A percentile compares a stretch with the other conserved stretches of the same genome.
These are phyloP conservation scores for Coryphaenoides rupestris DNA, from an alignment of 2,113 vertebrate genomes.

Conservation along the genomic window DNA sequence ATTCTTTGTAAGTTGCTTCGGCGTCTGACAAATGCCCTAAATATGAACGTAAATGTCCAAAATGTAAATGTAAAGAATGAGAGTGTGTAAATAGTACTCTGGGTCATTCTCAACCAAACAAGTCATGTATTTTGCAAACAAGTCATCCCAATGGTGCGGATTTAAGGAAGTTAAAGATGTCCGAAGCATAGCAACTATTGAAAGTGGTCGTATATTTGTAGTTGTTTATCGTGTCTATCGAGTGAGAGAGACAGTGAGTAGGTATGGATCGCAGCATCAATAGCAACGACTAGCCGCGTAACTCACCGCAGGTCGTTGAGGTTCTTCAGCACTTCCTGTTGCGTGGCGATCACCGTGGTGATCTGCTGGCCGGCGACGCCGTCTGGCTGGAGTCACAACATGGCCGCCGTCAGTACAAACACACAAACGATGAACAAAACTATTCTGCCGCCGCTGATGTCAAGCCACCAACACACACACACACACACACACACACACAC, in stretches of 20 bases:
- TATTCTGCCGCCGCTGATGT: no score
- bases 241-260: background rate
- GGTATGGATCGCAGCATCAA: conserved; percentile 6
- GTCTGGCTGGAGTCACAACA: conserved; percentile 59
- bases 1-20: no score
- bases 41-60: no score
- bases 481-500: no score
- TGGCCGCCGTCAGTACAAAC: background rate
- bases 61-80: no score
- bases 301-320: conserved; percentile 87
- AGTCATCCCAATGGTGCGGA: background rate
- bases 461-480: no score
- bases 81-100: no score
- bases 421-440: background rate
- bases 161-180: background rate
- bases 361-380: conserved; percentile 72
- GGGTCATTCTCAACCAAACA: no score
- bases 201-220: background rate
- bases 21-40: no score
- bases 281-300: conserved; percentile 34
- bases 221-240: background rate
- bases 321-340: conserved; percentile 86
- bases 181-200: no score
- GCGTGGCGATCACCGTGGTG: conserved; percentile 73
- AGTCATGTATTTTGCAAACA: no score